These are phyloP conservation scores for Leptinotarsa rubiginosa DNA, from an alignment of 2,888 invertebrate genomes.

Conservation along the genomic window DNA sequence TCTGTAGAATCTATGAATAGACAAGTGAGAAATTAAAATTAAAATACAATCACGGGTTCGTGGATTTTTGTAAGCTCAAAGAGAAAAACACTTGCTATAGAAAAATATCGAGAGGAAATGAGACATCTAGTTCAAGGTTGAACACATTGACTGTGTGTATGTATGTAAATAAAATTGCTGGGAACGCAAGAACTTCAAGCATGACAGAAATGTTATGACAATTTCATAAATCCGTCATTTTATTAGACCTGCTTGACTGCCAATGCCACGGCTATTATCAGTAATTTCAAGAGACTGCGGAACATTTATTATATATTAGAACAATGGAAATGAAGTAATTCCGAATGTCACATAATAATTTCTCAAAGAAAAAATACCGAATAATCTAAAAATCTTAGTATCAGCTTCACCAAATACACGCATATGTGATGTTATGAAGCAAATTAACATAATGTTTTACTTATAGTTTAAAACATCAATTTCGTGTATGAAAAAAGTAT, in stretches of 20 bases:
- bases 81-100: constrained; percentile 8
- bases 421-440: no score
- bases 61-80: constrained; percentile 3
- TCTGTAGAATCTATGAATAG: background rate
- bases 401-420: background rate
- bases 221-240: constrained; percentile 44
- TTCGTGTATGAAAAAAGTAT: no score
- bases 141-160: constrained; percentile 33
- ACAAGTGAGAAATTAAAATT: constrained; percentile 2
- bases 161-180: constrained; percentile 49
- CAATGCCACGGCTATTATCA: constrained; percentile 39
- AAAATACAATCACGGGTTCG: constrained; percentile 6
- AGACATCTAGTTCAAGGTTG: constrained; percentile 49
- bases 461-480: no score
- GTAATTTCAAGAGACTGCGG: constrained; percentile 19
- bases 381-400: no score
- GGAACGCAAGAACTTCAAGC: constrained; percentile 48
- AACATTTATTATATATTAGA: background rate
- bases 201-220: constrained; percentile 50
- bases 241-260: constrained; percentile 40
- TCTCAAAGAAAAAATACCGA: background rate
- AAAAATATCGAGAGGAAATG: constrained; percentile 43
- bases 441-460: no score
- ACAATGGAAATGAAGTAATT: constrained; percentile 16
- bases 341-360: background rate